These are phyloP conservation scores for Tachina lurida DNA, from an alignment of 2,888 invertebrate genomes.

Conservation along the genomic window DNA sequence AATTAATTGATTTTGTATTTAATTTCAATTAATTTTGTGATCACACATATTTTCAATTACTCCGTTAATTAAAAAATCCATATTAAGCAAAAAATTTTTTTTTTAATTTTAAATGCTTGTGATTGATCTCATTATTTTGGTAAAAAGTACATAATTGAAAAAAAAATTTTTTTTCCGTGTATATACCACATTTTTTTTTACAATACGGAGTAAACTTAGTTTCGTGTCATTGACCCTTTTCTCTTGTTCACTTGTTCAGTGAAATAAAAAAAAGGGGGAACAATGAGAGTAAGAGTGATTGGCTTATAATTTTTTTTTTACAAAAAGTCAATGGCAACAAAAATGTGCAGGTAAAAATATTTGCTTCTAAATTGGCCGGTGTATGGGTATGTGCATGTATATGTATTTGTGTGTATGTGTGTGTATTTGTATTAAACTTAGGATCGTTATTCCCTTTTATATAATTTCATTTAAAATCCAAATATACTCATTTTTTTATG, in stretches of 20 bases:
- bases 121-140: too few relatives aligned
- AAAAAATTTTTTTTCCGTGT: not conserved
- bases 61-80: too few relatives aligned
- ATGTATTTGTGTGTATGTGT: not conserved
- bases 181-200: not conserved
- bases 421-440: not conserved
- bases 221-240: conserved; percentile 49
- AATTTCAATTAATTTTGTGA: too few relatives aligned
- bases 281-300: conserved; percentile 67
- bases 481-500: not conserved
- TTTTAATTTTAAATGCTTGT: too few relatives aligned
- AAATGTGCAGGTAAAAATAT: conserved; percentile 24
- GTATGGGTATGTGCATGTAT: too few relatives aligned
- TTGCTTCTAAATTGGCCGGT: not conserved
- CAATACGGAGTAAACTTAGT: not conserved
- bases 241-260: conserved; percentile 23
- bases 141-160: not conserved
- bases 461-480: not conserved
- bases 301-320: conserved; percentile 1
- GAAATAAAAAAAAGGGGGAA: conserved; percentile 25
- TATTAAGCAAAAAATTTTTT: too few relatives aligned
- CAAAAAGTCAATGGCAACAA: conserved; percentile 21
- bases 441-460: conserved; percentile 29
- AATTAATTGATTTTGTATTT: too few relatives aligned
- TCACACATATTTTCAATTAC: too few relatives aligned